phyloP scores from a whole-genome alignment of 2,888 invertebrate genomes.

The Tetheella fluctuosa region DNA sequence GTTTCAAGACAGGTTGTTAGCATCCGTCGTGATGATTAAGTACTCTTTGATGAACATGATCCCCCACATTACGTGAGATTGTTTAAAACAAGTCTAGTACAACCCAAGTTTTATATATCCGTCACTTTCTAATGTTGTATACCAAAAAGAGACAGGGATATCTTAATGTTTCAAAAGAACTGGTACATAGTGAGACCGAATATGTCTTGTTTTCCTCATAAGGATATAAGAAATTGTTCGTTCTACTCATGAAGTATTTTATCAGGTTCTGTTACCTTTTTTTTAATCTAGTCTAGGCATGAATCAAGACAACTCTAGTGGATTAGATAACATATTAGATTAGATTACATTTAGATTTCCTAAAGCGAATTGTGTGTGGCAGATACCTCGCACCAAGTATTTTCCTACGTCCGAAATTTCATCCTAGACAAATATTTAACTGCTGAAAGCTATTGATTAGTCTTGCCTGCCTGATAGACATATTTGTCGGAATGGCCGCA shows the following conservation, averaged over 20 bases:
- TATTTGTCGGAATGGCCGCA: slow-evolving; percentile 43
- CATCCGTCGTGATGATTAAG: background rate
- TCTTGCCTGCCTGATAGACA: slow-evolving; percentile 54
- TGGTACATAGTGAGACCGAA: too few species aligned
- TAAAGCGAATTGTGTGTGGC: slow-evolving; percentile 1
- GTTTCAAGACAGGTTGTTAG: background rate
- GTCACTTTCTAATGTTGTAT: too few species aligned
- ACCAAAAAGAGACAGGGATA: too few species aligned
- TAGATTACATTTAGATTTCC: too few species aligned
- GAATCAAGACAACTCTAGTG: background rate
- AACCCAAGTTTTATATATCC: too few species aligned
- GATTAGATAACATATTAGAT: too few species aligned
- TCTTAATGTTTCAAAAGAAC: too few species aligned
- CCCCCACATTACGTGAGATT: too few species aligned
- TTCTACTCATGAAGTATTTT: too few species aligned
- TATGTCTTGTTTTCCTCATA: background rate
- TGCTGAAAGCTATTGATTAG: slow-evolving; percentile 69
- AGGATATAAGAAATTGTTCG: background rate
- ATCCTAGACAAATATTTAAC: slow-evolving; percentile 48
- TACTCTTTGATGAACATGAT: background rate
- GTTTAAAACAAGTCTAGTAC: too few species aligned
- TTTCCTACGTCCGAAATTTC: slow-evolving; percentile 40
- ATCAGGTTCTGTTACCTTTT: too few species aligned
- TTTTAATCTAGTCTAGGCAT: background rate
- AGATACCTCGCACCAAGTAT: slow-evolving; percentile 17